phyloP scores from a whole-genome alignment of 2,113 vertebrate species.

The Furnarius figulus region DNA sequence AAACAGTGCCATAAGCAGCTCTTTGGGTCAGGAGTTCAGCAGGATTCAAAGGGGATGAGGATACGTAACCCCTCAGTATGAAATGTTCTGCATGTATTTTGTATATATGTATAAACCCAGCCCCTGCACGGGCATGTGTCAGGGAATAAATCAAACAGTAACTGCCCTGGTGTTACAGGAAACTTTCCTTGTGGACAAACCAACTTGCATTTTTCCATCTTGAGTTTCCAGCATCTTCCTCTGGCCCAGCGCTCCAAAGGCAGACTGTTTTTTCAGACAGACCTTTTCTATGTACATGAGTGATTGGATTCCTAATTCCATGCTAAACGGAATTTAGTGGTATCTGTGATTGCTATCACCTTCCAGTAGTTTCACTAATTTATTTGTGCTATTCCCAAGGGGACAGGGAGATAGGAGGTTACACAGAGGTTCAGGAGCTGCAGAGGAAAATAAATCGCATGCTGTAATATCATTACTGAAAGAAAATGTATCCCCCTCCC shows the following conservation, averaged over 20 bases:
- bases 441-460: neutral
- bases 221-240: neutral
- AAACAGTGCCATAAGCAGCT: neutral
- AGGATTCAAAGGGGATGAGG: neutral
- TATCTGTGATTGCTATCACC: neutral
- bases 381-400: constrained; percentile 21
- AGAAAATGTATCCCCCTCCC: neutral
- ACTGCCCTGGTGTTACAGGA: neutral
- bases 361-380: constrained; percentile 25
- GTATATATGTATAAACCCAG: neutral
- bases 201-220: neutral
- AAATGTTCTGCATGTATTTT: neutral
- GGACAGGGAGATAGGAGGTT: neutral
- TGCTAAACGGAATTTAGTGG: neutral
- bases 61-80: neutral
- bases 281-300: neutral
- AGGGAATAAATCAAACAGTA: neutral
- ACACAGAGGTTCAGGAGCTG: neutral
- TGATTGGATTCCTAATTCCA: neutral
- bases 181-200: neutral
- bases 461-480: constrained; percentile 7
- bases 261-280: neutral
- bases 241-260: neutral
- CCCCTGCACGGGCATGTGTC: neutral
- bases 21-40: neutral